Base-by-base conservation (phyloP, 1,140 invertebrate species). In the Elymnias hypermnestra region DNA sequence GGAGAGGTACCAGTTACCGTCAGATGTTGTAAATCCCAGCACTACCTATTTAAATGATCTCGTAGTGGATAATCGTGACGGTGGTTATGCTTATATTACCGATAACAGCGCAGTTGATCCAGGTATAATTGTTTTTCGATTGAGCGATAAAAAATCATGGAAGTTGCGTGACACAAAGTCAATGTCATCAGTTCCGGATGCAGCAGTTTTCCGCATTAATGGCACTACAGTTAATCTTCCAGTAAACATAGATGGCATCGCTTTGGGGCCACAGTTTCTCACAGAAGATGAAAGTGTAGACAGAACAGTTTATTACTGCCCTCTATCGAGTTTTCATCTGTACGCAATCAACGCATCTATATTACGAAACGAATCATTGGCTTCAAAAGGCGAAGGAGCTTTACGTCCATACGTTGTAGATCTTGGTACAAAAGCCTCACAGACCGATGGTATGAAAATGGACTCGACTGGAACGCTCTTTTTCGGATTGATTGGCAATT, bases 371-470 rank as follows among this genome's bases (percentile, higher is more conserved):
- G 86, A 89, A 51, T 59, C 71, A 4, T 42, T 88, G 8, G 63
- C 64, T n/a, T 65, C 63, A 54, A 50, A 28, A 14, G 53, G 57
- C 8, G 54, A 74, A 53, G 54, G 68, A 25, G 57, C 78, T 58
- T 28, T 79, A 63, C 40, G 72, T 41, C 53, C 66, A 4, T 31
- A 81, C 49, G 87, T 93, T 0, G 77, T 70, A 4, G 86, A 90
- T 35, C 61, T 92, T 4, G 92, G 91, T 0, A 69, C 69, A 0
- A 92, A 92, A 57, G 62, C 83, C 1, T 90, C 91, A 1, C 91
- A 92, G 63, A 89, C 89, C 0, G 91, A 91, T 45, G 91, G 91
- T 5, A 91, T 93, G 90, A 87, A 88, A 23, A 92, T 93, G 89
- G 92, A 92, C 42, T 86, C 90, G 1, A 83, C 72, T 4, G 91